Conservation (phyloP, 2,113 vertebrate species). For the Gymnarchus niloticus region DNA sequence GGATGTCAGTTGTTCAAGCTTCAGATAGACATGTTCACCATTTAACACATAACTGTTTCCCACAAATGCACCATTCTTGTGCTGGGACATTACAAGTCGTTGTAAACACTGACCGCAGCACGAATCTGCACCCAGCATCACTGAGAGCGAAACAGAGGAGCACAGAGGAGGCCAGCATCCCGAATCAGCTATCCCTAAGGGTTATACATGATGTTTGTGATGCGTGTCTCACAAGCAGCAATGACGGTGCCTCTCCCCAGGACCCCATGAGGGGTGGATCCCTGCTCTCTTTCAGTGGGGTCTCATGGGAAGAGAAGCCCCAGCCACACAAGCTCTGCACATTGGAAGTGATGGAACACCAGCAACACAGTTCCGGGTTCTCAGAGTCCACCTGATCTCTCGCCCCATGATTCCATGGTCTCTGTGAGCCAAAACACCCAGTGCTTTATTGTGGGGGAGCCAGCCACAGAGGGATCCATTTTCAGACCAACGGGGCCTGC, state of each 20-base stretch:
- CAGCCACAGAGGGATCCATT: not conserved
- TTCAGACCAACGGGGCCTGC: not conserved
- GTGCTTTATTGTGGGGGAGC: not conserved
- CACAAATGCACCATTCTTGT: not conserved
- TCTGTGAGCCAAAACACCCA: not conserved
- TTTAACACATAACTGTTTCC: not conserved
- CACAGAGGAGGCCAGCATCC: no score
- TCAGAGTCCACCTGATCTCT: not conserved
- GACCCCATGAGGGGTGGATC: not conserved
- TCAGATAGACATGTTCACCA: not conserved
- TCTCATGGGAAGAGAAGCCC: not conserved
- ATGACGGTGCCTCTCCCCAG: not conserved
- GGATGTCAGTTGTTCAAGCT: no score
- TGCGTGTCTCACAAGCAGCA: not conserved
- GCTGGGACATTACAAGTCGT: not conserved
- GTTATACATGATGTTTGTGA: not conserved
- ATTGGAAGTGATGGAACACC: not conserved
- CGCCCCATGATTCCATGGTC: not conserved
- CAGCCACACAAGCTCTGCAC: not conserved
- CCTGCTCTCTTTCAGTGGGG: not conserved
- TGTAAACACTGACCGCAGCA: no score
- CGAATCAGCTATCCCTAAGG: not conserved
- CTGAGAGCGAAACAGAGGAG: not conserved
- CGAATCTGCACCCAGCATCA: not conserved
- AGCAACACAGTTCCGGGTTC: not conserved